These are phyloP conservation scores for Oceanites oceanicus DNA, from an alignment of 2,113 vertebrate species.

Conservation along the genomic window DNA sequence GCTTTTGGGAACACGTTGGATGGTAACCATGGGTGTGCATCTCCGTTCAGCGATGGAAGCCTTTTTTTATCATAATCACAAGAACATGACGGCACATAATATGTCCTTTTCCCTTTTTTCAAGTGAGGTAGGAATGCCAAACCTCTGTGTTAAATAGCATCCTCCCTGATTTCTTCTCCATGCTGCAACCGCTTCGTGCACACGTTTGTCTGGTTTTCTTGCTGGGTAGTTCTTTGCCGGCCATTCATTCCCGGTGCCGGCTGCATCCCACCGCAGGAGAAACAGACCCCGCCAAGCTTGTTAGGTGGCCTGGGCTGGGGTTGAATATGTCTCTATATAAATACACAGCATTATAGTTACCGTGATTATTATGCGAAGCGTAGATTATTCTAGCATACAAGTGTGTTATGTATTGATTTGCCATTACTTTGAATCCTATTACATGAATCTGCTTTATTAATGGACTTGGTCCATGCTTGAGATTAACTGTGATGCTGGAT, in stretches of 20 bases:
- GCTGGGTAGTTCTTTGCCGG: not conserved
- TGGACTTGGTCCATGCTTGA: not conserved
- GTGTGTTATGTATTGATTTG: not conserved
- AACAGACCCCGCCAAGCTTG: not conserved
- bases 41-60: not conserved
- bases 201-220: not conserved
- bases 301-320: not conserved
- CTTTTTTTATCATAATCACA: not conserved
- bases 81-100: not conserved
- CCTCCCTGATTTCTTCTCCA: not conserved
- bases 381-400: not conserved
- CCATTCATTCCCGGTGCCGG: not conserved
- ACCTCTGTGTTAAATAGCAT: not conserved
- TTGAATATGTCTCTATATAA: not conserved
- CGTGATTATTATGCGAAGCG: not conserved
- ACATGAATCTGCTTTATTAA: constrained; percentile 9
- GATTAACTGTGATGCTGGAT: constrained; percentile 21
- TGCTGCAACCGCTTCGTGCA: not conserved
- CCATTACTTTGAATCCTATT: not conserved
- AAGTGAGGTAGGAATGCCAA: not conserved
- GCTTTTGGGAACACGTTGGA: not conserved
- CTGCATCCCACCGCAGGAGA: not conserved
- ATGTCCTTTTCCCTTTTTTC: not conserved
- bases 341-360: not conserved
- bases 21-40: not conserved